Percentiles rank a stretch among this genome's conserved stretches.
phyloP scores from a whole-genome alignment of 2,888 invertebrate species.

The Erannis defoliaria region DNA sequence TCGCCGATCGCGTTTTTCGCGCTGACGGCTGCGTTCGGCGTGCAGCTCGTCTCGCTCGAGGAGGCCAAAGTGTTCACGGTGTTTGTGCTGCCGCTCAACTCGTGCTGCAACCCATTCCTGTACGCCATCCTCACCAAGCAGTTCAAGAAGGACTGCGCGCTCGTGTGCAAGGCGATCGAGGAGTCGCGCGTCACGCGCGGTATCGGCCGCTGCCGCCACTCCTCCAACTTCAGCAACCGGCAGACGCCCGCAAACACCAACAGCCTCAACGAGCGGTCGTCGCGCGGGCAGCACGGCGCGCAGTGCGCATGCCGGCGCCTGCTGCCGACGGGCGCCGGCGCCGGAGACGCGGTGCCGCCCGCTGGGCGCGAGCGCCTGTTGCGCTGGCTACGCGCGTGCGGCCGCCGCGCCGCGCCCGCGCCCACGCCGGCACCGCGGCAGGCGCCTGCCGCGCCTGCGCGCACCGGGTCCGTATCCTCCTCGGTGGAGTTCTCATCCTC shows the following conservation, averaged over 20 bases:
- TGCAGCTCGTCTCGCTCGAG: slow-evolving; percentile 96
- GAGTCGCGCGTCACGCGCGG: slow-evolving; percentile 96
- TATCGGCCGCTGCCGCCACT: slow-evolving; percentile 94
- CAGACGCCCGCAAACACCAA: slow-evolving; percentile 96
- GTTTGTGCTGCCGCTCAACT: slow-evolving; percentile 97
- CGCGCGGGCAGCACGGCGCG: slow-evolving; percentile 91
- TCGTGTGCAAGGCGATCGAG: slow-evolving; percentile 98
- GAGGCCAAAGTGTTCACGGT: slow-evolving; percentile 98
- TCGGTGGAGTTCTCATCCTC: slow-evolving; percentile 96
- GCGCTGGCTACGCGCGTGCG: slow-evolving; percentile 73
- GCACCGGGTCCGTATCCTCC: slow-evolving; percentile 94
- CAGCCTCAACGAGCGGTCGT: slow-evolving; percentile 90
- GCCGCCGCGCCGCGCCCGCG: slow-evolving; percentile 54
- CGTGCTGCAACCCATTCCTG: slow-evolving; percentile 98
- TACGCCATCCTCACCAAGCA: slow-evolving; percentile 99
- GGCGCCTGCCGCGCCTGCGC: slow-evolving; percentile 68
- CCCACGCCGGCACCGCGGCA: slow-evolving; percentile 67
- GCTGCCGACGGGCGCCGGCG: slow-evolving; percentile 90
- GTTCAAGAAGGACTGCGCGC: slow-evolving; percentile 98
- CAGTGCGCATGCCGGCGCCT: slow-evolving; percentile 82
- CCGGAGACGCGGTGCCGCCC: slow-evolving; percentile 78
- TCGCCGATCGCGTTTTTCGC: slow-evolving; percentile 98
- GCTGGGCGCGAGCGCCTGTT: slow-evolving; percentile 74
- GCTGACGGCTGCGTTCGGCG: slow-evolving; percentile 96
- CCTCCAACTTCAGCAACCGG: slow-evolving; percentile 94